A percentile compares a stretch with the other conserved stretches of the same genome.
Conservation (phyloP, 2,113 vertebrate species). For the Nanorana parkeri region DNA sequence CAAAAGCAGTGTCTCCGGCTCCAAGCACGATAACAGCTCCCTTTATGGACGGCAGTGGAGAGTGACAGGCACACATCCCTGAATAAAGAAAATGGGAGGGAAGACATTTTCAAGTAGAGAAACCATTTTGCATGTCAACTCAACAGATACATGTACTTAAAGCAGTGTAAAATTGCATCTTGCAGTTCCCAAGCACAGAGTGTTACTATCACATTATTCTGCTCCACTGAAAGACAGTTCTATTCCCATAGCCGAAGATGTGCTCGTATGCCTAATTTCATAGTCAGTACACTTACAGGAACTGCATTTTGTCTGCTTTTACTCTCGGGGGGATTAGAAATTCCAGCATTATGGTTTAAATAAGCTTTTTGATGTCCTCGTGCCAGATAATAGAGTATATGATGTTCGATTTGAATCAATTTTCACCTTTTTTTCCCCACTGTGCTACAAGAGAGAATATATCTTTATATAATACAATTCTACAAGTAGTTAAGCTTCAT, state of each 20-base stretch:
- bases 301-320: slow-evolving; percentile 65
- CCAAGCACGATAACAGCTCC: slow-evolving; percentile 92
- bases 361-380: neutral
- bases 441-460: too few relatives aligned
- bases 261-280: slow-evolving; percentile 80
- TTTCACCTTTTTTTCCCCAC: too few relatives aligned
- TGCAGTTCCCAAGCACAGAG: slow-evolving; percentile 74
- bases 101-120: slow-evolving; percentile 71
- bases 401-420: neutral
- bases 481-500: too few relatives aligned
- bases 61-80: slow-evolving; percentile 90
- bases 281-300: slow-evolving; percentile 60
- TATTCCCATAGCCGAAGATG: slow-evolving; percentile 74
- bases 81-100: slow-evolving; percentile 75
- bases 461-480: too few relatives aligned
- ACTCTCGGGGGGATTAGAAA: slow-evolving; percentile 63
- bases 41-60: slow-evolving; percentile 79
- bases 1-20: slow-evolving; percentile 95
- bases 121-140: slow-evolving; percentile 80
- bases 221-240: slow-evolving; percentile 80
- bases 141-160: slow-evolving; percentile 76
- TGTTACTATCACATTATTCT: slow-evolving; percentile 86
- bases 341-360: slow-evolving; percentile 2
- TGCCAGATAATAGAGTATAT: neutral
- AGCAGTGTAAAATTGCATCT: slow-evolving; percentile 85